These are phyloP conservation scores for Bubalus kerabau DNA, from an alignment of 2,113 vertebrate species.

Conservation along the genomic window DNA sequence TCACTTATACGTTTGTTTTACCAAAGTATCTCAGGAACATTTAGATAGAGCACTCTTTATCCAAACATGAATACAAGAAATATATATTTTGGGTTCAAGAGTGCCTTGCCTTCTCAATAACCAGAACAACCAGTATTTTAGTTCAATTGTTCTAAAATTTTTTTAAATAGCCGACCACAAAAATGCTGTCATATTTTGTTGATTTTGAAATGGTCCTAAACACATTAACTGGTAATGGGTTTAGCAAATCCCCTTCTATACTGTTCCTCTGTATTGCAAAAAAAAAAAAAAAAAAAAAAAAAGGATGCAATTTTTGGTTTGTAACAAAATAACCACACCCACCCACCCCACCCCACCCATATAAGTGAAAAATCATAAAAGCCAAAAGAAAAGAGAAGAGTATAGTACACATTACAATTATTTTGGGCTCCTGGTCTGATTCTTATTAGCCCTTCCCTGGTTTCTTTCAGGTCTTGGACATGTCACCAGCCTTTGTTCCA, in stretches of 20 bases:
- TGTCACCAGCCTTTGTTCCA: constrained; percentile 1
- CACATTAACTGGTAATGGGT: not conserved
- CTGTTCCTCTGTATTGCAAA: not conserved
- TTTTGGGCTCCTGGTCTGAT: constrained; percentile 7
- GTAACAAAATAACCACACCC: not conserved
- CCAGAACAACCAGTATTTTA: constrained; percentile 1
- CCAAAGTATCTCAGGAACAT: not conserved
- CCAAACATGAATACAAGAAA: not conserved
- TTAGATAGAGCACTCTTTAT: not conserved
- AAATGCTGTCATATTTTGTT: not conserved
- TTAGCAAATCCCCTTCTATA: not conserved
- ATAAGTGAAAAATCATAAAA: constrained; percentile 1
- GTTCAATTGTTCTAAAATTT: not conserved
- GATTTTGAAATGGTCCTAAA: constrained; percentile 12
- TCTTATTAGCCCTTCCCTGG: not conserved
- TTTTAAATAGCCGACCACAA: not conserved
- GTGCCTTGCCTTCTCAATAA: not conserved
- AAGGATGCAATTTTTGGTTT: not conserved
- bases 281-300: not conserved
- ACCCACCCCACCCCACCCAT: not conserved
- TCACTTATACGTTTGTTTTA: constrained; percentile 8
- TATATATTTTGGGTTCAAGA: not conserved
- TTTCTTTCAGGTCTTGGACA: constrained; percentile 10
- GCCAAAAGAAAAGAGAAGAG: not conserved
- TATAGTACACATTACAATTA: not conserved